Conservation (phyloP, 2,797 vertebrate species). For the Myripristis jacobus region DNA sequence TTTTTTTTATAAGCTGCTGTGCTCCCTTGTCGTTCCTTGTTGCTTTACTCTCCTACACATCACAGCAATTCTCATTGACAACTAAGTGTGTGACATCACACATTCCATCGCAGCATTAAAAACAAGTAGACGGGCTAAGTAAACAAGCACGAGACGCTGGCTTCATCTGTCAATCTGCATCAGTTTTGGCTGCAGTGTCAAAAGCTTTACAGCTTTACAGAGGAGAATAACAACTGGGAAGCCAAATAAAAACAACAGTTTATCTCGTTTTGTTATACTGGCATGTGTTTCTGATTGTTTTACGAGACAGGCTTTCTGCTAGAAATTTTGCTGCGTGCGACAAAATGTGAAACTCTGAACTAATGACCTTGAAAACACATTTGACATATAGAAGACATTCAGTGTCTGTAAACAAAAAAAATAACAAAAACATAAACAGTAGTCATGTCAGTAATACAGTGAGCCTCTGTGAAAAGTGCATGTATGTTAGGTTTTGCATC, state of each 20-base stretch:
- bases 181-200: constrained; percentile 6
- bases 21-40: not conserved
- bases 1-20: not conserved
- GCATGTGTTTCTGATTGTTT: not conserved
- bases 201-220: not conserved
- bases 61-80: too few species aligned
- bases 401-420: too few species aligned
- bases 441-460: too few species aligned
- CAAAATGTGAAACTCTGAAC: not conserved
- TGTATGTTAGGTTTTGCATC: not conserved
- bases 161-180: constrained; percentile 29
- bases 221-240: not conserved
- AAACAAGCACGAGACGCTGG: constrained; percentile 16
- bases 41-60: too few species aligned
- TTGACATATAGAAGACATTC: too few species aligned
- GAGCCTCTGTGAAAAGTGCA: not conserved
- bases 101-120: too few species aligned
- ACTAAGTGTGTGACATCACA: too few species aligned
- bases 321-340: not conserved
- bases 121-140: constrained; percentile 16
- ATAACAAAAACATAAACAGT: too few species aligned
- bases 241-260: not conserved
- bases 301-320: too few species aligned
- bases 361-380: too few species aligned
- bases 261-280: not conserved